Percentiles rank a stretch among this genome's conserved stretches.
Conservation (phyloP, 2,888 invertebrate species). For the Lasioglossum pauxillum region DNA sequence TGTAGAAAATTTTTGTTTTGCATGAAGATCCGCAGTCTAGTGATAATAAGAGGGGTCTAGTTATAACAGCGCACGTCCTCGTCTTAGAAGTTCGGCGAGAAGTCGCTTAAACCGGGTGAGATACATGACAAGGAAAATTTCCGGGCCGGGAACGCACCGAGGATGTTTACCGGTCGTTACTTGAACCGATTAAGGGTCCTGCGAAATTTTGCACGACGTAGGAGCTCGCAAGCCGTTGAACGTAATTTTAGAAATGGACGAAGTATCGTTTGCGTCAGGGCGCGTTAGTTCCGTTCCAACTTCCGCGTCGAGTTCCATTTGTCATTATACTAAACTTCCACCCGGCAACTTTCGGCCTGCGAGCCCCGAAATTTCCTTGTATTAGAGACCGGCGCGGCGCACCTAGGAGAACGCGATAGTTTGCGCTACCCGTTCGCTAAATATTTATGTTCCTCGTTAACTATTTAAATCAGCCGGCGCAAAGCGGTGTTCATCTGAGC, state of each 20-base stretch:
- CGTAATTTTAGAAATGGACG: constrained; percentile 60
- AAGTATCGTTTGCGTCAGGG: constrained; percentile 42
- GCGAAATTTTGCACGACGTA: constrained; percentile 40
- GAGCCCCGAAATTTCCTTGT: constrained; percentile 40
- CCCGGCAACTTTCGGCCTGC: constrained; percentile 35
- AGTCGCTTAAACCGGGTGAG: constrained; percentile 30
- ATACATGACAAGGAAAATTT: constrained; percentile 24
- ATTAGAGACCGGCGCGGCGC: constrained; percentile 1
- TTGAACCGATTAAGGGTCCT: constrained; percentile 8
- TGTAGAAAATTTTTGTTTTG: not conserved
- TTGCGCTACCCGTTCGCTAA: constrained; percentile 1
- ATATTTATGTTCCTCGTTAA: constrained; percentile 48
- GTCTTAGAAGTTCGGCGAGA: not conserved
- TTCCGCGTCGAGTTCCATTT: constrained; percentile 43
- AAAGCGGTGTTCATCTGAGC: not conserved
- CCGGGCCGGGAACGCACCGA: constrained; percentile 35
- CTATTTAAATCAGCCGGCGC: constrained; percentile 1
- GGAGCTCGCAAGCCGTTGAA: constrained; percentile 21
- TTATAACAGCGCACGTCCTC: not conserved
- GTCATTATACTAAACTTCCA: constrained; percentile 46
- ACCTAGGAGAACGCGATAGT: not conserved
- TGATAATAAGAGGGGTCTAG: not conserved
- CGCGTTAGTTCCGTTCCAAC: constrained; percentile 45
- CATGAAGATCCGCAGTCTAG: not conserved
- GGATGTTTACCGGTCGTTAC: constrained; percentile 20